phyloP scores from a whole-genome alignment of 2,113 vertebrate species.

The Donacobius atricapilla region DNA sequence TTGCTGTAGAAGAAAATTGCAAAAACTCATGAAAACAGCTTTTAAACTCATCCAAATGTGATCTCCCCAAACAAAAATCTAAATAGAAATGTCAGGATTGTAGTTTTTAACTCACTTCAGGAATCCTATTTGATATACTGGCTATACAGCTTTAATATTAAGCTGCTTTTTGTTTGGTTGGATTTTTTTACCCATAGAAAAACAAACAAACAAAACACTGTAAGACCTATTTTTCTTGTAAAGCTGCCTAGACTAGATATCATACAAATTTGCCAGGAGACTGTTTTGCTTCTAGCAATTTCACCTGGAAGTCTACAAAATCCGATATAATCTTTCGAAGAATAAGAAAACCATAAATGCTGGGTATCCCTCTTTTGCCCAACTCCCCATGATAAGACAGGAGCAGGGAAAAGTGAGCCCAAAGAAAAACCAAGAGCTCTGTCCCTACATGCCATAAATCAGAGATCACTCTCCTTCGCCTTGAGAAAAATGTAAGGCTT shows the following conservation, averaged over 20 bases:
- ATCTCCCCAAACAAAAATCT: neutral
- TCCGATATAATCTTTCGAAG: rapidly evolving
- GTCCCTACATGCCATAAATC: neutral
- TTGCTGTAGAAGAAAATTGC: slow-evolving; percentile 19
- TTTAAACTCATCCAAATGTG: slow-evolving; percentile 29
- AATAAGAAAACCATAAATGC: neutral
- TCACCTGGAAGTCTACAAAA: neutral
- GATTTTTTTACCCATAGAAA: neutral
- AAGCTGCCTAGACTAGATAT: neutral
- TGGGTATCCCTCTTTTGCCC: neutral
- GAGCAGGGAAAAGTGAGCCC: neutral
- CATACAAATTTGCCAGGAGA: neutral
- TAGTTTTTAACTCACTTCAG: neutral
- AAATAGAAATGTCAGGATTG: slow-evolving; percentile 21
- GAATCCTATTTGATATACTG: neutral
- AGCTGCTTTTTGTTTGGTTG: neutral
- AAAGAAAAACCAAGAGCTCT: neutral
- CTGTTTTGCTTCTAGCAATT: neutral
- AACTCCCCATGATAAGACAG: neutral
- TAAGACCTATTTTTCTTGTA: neutral
- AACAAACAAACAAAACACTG: neutral
- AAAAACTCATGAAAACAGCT: slow-evolving; percentile 18
- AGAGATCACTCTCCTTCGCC: neutral
- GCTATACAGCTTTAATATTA: neutral
- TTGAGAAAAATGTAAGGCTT: neutral